Evolutionary conservation across 2,797 vertebrate species (phyloP).

Genomic region (Trematomus bernacchii): DNA sequence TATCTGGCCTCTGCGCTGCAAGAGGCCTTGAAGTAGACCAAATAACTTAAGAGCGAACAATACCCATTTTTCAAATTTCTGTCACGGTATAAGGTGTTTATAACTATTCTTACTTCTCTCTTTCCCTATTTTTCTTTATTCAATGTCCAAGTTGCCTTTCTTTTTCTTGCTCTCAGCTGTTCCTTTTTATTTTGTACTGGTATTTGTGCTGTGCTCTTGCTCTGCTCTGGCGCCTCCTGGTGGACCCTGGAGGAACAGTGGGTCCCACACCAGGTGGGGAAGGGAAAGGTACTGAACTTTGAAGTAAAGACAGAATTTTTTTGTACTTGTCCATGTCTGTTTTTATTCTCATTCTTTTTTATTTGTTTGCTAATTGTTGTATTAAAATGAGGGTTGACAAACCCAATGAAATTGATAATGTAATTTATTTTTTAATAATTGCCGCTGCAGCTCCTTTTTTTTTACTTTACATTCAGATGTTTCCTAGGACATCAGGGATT

Average conservation of each 20-base stretch:
- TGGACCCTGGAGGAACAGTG: slow-evolving; percentile 71
- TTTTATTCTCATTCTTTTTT: slow-evolving; percentile 69
- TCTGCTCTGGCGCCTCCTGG: slow-evolving; percentile 83
- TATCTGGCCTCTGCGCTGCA: slow-evolving; percentile 73
- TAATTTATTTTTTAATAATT: slow-evolving; percentile 51
- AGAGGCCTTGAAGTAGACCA: slow-evolving; percentile 85
- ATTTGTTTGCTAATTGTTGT: slow-evolving; percentile 71
- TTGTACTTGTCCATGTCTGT: slow-evolving; percentile 78
- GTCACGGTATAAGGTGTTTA: slow-evolving; percentile 79
- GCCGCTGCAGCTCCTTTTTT: neutral
- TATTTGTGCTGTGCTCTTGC: slow-evolving; percentile 85
- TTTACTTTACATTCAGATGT: neutral
- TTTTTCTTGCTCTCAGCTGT: slow-evolving; percentile 75
- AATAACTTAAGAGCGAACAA: slow-evolving; percentile 82
- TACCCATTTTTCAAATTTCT: slow-evolving; percentile 72
- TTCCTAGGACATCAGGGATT: neutral
- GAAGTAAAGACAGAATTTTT: slow-evolving; percentile 83
- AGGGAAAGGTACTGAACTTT: slow-evolving; percentile 81
- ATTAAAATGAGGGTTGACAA: slow-evolving; percentile 73
- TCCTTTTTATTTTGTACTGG: slow-evolving; percentile 81
- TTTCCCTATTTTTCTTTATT: slow-evolving; percentile 69
- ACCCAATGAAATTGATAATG: slow-evolving; percentile 37
- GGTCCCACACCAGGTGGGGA: slow-evolving; percentile 67
- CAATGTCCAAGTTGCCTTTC: slow-evolving; percentile 85
- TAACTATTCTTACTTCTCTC: slow-evolving; percentile 72